phyloP scores from a whole-genome alignment of 2,888 invertebrate genomes.

The Lasius fuliginosus region DNA sequence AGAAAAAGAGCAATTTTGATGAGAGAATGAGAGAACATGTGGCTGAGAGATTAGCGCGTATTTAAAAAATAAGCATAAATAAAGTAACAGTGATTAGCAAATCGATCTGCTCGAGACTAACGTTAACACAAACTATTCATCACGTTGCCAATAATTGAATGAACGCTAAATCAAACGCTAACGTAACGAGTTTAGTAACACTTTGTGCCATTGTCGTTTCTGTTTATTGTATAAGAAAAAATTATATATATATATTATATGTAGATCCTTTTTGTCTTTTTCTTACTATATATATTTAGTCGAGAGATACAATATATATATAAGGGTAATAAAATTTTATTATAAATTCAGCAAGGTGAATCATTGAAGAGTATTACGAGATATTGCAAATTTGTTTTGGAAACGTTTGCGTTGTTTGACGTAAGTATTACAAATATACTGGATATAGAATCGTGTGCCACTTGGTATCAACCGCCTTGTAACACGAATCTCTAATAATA shows the following conservation, averaged over 20 bases:
- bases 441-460: background rate
- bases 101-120: constrained; percentile 66
- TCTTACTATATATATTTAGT: constrained; percentile 67
- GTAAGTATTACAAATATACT: constrained; percentile 13
- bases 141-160: constrained; percentile 76
- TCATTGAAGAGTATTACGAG: constrained; percentile 50
- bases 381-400: constrained; percentile 35
- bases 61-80: constrained; percentile 57
- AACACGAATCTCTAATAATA: constrained; percentile 40
- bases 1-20: constrained; percentile 29
- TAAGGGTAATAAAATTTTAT: constrained; percentile 60
- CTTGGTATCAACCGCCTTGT: constrained; percentile 9
- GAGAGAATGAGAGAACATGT: constrained; percentile 58
- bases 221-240: constrained; percentile 73
- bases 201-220: constrained; percentile 80
- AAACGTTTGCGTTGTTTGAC: constrained; percentile 17
- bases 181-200: constrained; percentile 75
- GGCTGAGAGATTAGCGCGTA: constrained; percentile 60
- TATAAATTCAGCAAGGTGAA: constrained; percentile 53
- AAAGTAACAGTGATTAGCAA: constrained; percentile 63
- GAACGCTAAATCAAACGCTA: constrained; percentile 78
- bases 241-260: constrained; percentile 67
- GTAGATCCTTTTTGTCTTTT: constrained; percentile 65
- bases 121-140: constrained; percentile 71
- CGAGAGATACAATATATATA: constrained; percentile 40